phyloP scores from a whole-genome alignment of 2,797 vertebrate genomes.

The Lateolabrax maculatus region DNA sequence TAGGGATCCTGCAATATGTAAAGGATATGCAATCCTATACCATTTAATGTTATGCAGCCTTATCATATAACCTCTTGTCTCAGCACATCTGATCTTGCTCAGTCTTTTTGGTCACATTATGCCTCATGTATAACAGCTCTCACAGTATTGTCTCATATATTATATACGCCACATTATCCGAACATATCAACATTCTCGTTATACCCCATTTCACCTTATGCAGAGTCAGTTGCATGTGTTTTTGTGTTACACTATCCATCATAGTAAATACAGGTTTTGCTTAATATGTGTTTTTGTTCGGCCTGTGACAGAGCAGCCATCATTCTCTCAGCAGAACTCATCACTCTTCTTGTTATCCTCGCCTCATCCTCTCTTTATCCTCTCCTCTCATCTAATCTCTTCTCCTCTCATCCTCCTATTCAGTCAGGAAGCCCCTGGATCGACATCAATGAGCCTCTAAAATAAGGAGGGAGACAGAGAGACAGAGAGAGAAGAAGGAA shows the following conservation, averaged over 20 bases:
- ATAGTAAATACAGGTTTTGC: slow-evolving; percentile 52
- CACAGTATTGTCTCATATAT: slow-evolving; percentile 3
- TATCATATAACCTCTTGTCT: slow-evolving; percentile 17
- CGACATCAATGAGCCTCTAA: slow-evolving; percentile 67
- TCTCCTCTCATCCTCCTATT: slow-evolving; percentile 62
- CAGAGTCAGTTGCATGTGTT: slow-evolving; percentile 18
- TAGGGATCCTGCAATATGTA: background rate
- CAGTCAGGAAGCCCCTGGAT: slow-evolving; percentile 74
- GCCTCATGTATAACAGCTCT: background rate
- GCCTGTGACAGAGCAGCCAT: slow-evolving; percentile 52
- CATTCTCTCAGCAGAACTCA: slow-evolving; percentile 69
- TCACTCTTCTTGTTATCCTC: slow-evolving; percentile 66
- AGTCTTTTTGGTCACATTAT: background rate
- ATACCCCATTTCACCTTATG: slow-evolving; percentile 2
- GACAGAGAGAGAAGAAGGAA: background rate
- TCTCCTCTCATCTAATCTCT: slow-evolving; percentile 67
- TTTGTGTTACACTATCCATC: slow-evolving; percentile 30
- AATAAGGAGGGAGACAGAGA: slow-evolving; percentile 14
- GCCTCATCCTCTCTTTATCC: slow-evolving; percentile 69
- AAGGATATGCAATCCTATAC: background rate
- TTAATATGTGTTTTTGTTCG: slow-evolving; percentile 71
- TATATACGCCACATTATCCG: slow-evolving; percentile 12
- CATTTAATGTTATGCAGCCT: background rate
- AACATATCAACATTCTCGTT: slow-evolving; percentile 2
- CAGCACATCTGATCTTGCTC: slow-evolving; percentile 18